A percentile compares a stretch with the other conserved stretches of the same genome.
phyloP scores from a whole-genome alignment of 2,113 vertebrate genomes.

The Ptychochromis oligacanthus region DNA sequence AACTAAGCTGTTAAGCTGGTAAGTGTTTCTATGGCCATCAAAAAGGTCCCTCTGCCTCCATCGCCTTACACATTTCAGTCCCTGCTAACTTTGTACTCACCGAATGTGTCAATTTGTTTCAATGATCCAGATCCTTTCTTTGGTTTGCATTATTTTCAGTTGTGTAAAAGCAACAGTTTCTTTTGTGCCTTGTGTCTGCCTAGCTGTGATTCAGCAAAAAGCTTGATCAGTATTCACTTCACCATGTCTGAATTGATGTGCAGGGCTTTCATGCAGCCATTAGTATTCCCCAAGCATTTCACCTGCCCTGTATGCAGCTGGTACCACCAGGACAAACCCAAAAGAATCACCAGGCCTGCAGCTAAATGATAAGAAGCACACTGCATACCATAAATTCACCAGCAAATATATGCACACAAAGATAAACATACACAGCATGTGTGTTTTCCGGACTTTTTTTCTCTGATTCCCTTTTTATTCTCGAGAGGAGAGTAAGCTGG shows the following conservation, averaged over 20 bases:
- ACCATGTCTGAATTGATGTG: slow-evolving; percentile 34
- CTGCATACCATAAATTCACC: background rate
- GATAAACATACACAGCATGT: background rate
- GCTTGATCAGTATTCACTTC: slow-evolving; percentile 69
- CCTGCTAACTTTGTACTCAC: slow-evolving; percentile 4
- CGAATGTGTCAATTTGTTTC: background rate
- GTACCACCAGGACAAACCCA: slow-evolving; percentile 51
- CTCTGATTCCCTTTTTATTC: slow-evolving; percentile 32
- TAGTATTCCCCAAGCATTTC: slow-evolving; percentile 69
- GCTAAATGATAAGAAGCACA: slow-evolving; percentile 13
- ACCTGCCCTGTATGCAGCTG: slow-evolving; percentile 66
- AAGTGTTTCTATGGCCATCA: slow-evolving; percentile 35
- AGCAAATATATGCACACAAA: background rate
- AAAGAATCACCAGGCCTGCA: slow-evolving; percentile 9
- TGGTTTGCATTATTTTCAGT: background rate
- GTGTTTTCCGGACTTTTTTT: slow-evolving; percentile 39
- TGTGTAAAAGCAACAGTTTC: slow-evolving; percentile 9
- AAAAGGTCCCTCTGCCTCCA: slow-evolving; percentile 19
- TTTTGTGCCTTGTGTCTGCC: slow-evolving; percentile 15
- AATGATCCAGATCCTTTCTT: slow-evolving; percentile 1
- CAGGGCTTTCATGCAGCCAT: slow-evolving; percentile 63
- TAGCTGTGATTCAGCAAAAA: slow-evolving; percentile 74
- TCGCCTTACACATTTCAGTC: background rate
- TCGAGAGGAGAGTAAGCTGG: slow-evolving; percentile 35
- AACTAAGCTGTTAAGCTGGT: slow-evolving; percentile 44